Evolutionary conservation across 2,797 vertebrate genomes (phyloP), one percentile per base, ranked within the genome.

Genomic region (Nyctibius grandis): DNA sequence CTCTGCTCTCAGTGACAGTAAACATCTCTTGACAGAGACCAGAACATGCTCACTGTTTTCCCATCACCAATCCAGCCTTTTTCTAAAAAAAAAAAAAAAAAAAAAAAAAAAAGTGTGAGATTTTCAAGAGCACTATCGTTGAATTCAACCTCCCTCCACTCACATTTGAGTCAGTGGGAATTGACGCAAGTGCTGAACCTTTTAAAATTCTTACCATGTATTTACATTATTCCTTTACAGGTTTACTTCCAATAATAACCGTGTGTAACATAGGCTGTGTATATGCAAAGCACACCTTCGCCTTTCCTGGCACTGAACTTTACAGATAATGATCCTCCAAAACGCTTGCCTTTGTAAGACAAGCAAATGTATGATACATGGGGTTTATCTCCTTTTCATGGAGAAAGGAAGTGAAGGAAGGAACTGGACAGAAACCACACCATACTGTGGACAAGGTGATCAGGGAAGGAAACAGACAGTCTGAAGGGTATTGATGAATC

Each of bases 221-320:
- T 95, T 96, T 96, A 95, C 40, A 90, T 86, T 85, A 85, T 34
- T 95, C 89, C 93, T 90, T 82, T 87, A 68, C 21, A 47, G 56
- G 45, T 91, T 95, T 95, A 89, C n/a, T 91, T 95, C 82, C 89
- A 92, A 73, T 79, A 95, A 93, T 77, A 91, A 79, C 28, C 0
- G 0, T 31, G 36, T 89, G 73, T 77, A 94, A 83, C 45, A 54
- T 36, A 87, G 0, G 3, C 25, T 57, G 34, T n/a, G 77, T 75
- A 89, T 61, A 87, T 5, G 1, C 57, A 91, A 89, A 83, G 42
- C 38, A 88, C 48, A 40, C 23, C 90, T 91, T 38, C 0, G 0
- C 57, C 73, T 91, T 76, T 91, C 63, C 60, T 82, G 60, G 85
- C 53, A 56, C 44, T 47, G 36, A 85, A 85, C n/a, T 91, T 91